Evolutionary conservation across 2,888 invertebrate species (phyloP), one percentile per base, ranked within the genome.

Genomic region (Pterostichus niger): DNA sequence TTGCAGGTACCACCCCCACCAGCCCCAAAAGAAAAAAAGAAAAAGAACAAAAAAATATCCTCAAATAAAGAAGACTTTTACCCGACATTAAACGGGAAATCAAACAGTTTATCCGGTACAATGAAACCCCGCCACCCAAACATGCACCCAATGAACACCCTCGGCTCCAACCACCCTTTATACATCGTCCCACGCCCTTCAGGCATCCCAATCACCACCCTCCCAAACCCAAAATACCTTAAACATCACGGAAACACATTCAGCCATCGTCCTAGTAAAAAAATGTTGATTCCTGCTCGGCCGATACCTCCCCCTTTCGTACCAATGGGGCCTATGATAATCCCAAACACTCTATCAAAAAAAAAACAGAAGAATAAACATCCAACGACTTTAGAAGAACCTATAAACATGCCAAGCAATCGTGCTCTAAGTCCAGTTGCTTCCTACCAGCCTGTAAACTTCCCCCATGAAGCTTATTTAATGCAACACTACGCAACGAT

Each of bases 1-100:
- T 49, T 24, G 3, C 17, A 81, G 81, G 81, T 89, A 68, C 96
- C 96, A 7, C 97, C 97, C 44, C 96, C 97, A 1, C 95, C 96
- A 0, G 94, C 94, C 0, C 93, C 92, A 4, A 94, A 93, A 86
- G 92, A 92, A 77, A 94, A 94, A 83, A 93, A 93, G 87, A 94
- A 92, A 86, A 92, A 92, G 85, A 91, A 91, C 59, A 92, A 92
- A 88, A 93, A 93, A 88, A 7, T 17, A 1, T 9, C 40, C 6
- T 0, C 6, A 6, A 52, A 10, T 5, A 91, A 91, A 24, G 93
- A 93, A 85, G 93, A 93, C 86, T 85, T 93, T 85, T 93, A 93
- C 84, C 88, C 89, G 86, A 90, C 88, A 85, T 89, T 89, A 0
- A 89, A 88, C 83, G 89, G 89, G 84, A 90, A 89, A 85, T 89